A percentile compares a stretch with the other conserved stretches of the same genome.
Evolutionary conservation across 2,113 vertebrate genomes (phyloP).

Genomic region (Ascaphus truei): DNA sequence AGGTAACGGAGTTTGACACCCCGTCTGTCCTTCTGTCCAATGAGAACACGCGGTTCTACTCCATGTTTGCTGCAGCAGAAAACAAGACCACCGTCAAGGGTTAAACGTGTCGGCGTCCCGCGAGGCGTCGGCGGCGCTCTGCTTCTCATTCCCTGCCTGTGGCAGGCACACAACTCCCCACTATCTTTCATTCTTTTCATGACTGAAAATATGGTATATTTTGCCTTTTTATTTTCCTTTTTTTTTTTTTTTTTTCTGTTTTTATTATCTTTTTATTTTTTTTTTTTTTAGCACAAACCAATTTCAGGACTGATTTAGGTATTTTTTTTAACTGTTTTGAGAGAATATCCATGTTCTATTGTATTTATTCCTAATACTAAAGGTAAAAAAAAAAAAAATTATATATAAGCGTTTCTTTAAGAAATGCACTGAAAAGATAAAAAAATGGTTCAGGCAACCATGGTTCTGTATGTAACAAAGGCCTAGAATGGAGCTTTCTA

Average conservation of each 20-base stretch:
- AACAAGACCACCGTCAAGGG: constrained; percentile 90
- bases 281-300: constrained; percentile 57
- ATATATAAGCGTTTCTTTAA: constrained; percentile 54
- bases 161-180: constrained; percentile 51
- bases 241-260: constrained; percentile 49
- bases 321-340: constrained; percentile 48
- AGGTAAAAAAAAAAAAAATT: constrained; percentile 48
- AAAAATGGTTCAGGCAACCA: constrained; percentile 79
- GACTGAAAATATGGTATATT: constrained; percentile 50
- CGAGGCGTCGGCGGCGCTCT: constrained; percentile 11
- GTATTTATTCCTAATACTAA: constrained; percentile 72
- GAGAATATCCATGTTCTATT: constrained; percentile 61
- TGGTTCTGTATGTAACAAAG: constrained; percentile 78
- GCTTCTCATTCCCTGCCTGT: constrained; percentile 53
- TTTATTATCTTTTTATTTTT: constrained; percentile 21
- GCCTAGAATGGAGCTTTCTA: constrained; percentile 84
- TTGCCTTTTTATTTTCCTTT: constrained; percentile 58
- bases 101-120: constrained; percentile 52
- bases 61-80: constrained; percentile 86
- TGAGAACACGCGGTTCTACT: constrained; percentile 86
- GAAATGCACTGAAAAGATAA: constrained; percentile 68
- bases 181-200: constrained; percentile 39
- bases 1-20: constrained; percentile 94
- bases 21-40: constrained; percentile 84
- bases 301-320: constrained; percentile 53